Percentiles rank a stretch among this genome's conserved stretches.
phyloP scores from a whole-genome alignment of 2,113 vertebrate species.

The Phodopus roborovskii region DNA sequence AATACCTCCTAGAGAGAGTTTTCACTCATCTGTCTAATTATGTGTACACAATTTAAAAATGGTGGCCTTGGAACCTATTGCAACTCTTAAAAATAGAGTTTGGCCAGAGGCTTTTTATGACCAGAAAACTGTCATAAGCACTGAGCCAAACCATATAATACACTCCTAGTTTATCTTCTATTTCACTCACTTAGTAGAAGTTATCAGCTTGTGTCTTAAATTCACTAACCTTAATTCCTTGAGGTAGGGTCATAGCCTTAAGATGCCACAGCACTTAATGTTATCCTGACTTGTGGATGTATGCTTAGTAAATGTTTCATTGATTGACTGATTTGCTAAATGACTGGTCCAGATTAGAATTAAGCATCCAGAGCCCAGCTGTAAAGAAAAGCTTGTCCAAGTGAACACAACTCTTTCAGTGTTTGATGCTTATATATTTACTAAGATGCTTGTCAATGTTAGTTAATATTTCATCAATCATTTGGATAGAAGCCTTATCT shows the following conservation, averaged over 20 bases:
- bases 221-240: slow-evolving; percentile 9
- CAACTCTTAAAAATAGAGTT: slow-evolving; percentile 7
- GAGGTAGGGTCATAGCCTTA: background rate
- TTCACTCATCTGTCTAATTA: background rate
- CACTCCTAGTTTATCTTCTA: slow-evolving; percentile 1
- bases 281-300: background rate
- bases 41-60: background rate
- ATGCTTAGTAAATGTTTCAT: background rate
- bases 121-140: background rate
- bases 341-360: background rate
- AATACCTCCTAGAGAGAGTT: slow-evolving; percentile 31
- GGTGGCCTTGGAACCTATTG: background rate
- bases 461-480: slow-evolving; percentile 36
- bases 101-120: background rate
- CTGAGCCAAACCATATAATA: background rate
- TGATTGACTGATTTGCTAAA: slow-evolving; percentile 33
- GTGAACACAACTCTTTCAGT: background rate
- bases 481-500: slow-evolving; percentile 20
- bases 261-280: background rate
- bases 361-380: background rate
- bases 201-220: slow-evolving; percentile 18
- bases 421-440: background rate
- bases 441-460: slow-evolving; percentile 35
- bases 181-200: background rate
- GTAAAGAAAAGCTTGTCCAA: slow-evolving; percentile 31